A percentile compares a stretch with the other conserved stretches of the same genome.
These are phyloP conservation scores for Pyrocoelia pectoralis DNA, from an alignment of 2,888 invertebrate species.

Conservation along the genomic window DNA sequence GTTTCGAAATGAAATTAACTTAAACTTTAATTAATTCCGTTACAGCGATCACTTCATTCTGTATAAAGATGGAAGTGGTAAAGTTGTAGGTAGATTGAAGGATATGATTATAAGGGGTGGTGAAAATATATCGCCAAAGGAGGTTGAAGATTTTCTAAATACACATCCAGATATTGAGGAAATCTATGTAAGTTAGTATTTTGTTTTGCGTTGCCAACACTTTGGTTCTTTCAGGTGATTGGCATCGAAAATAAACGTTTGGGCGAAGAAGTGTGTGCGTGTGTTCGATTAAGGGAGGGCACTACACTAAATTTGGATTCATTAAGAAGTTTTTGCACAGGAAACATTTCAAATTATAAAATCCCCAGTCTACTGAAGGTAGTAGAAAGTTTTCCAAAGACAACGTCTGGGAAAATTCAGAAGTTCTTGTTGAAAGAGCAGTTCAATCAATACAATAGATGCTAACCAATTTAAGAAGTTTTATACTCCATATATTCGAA, in stretches of 20 bases:
- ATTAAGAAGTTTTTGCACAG: constrained; percentile 70
- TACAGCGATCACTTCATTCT: constrained; percentile 74
- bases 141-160: constrained; percentile 79
- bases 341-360: constrained; percentile 80
- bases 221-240: constrained; percentile 58
- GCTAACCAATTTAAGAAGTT: no score
- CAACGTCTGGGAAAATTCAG: constrained; percentile 84
- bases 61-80: constrained; percentile 73
- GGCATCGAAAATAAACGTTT: constrained; percentile 79
- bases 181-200: constrained; percentile 73
- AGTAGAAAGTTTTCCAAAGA: constrained; percentile 78
- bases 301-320: constrained; percentile 65
- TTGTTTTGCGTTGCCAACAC: constrained; percentile 51
- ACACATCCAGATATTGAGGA: constrained; percentile 78
- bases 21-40: constrained; percentile 20
- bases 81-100: constrained; percentile 76
- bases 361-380: constrained; percentile 77
- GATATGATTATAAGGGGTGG: constrained; percentile 85
- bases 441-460: no score
- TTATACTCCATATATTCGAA: no score
- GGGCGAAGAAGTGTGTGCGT: constrained; percentile 81
- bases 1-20: neutral
- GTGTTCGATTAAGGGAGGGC: constrained; percentile 67
- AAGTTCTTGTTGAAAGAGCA: constrained; percentile 68
- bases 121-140: constrained; percentile 85